Percentiles rank a stretch among this genome's conserved stretches.
phyloP scores from a whole-genome alignment of 2,113 vertebrate genomes.

The Cyprinus carpio region DNA sequence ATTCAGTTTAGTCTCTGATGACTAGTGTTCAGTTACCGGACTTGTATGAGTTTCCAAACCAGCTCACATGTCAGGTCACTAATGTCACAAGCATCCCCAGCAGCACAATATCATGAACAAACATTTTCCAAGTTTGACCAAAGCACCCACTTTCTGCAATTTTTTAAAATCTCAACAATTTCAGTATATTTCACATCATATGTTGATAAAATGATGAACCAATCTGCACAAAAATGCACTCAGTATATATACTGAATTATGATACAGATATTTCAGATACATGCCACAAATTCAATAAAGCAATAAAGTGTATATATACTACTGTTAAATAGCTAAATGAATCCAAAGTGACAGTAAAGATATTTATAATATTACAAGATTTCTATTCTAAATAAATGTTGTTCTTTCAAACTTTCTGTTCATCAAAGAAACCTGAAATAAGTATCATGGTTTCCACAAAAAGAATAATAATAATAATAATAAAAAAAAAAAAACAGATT shows the following conservation, averaged over 20 bases:
- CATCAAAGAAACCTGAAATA: not conserved
- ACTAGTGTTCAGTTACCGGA: conserved; percentile 14
- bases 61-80: conserved; percentile 36
- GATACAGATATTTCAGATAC: not conserved
- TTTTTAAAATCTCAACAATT: not conserved
- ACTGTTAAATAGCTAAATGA: too few species aligned
- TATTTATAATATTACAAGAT: not conserved
- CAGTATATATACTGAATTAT: too few species aligned
- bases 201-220: not conserved
- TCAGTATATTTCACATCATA: not conserved
- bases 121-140: not conserved
- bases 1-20: not conserved
- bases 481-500: not conserved
- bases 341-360: not conserved
- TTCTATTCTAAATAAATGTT: not conserved
- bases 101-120: not conserved
- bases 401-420: not conserved
- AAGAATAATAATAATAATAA: not conserved
- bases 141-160: not conserved
- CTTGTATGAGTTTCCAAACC: conserved; percentile 32
- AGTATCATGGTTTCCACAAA: not conserved
- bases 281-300: not conserved
- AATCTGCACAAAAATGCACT: not conserved
- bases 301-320: not conserved
- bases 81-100: conserved; percentile 5